These are phyloP conservation scores for Axis porcinus DNA, from an alignment of 2,113 vertebrate genomes.

Conservation along the genomic window DNA sequence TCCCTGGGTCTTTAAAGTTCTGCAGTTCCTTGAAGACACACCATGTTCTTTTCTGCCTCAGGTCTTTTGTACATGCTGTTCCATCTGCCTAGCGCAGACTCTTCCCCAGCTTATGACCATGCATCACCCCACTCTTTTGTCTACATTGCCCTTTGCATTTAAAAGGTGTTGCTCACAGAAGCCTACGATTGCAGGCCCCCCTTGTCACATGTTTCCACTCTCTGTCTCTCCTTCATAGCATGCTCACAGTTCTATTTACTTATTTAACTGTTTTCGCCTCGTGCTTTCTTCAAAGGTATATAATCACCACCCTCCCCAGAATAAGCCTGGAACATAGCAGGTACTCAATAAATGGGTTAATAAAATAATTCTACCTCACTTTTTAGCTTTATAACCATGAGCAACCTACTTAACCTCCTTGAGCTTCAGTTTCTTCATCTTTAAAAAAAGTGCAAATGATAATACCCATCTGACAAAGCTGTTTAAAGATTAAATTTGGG, in stretches of 20 bases:
- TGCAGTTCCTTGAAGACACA: not conserved
- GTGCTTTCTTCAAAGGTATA: not conserved
- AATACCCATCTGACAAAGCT: not conserved
- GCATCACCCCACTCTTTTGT: not conserved
- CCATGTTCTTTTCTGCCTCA: not conserved
- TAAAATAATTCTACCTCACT: not conserved
- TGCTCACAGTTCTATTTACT: not conserved
- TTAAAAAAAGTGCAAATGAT: conserved; percentile 12
- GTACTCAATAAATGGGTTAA: not conserved
- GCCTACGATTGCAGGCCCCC: not conserved
- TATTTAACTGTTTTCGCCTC: not conserved
- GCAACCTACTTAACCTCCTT: not conserved
- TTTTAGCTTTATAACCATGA: conserved; percentile 9
- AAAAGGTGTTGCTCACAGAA: not conserved
- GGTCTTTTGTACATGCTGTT: not conserved
- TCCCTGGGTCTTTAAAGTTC: not conserved
- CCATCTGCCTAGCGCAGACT: not conserved
- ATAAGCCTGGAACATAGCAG: not conserved
- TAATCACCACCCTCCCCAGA: not conserved
- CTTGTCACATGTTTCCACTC: not conserved
- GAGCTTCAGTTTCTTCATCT: not conserved
- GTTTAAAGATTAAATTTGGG: not conserved
- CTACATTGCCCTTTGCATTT: not conserved
- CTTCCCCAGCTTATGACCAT: not conserved
- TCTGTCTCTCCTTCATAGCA: not conserved